Evolutionary conservation across 2,113 vertebrate species (phyloP).

Genomic region (Dicerorhinus sumatrensis): DNA sequence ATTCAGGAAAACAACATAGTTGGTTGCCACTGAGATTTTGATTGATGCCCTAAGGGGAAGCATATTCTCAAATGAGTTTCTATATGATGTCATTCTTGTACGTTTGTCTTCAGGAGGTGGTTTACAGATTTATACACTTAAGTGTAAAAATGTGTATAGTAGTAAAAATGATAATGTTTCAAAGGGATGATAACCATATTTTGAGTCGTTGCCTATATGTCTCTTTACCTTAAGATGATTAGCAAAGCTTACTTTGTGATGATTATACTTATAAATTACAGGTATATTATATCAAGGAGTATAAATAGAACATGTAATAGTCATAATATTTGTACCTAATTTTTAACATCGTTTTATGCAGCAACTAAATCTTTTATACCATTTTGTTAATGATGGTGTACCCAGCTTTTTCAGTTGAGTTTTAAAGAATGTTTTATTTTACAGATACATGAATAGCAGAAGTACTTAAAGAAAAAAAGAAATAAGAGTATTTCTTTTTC

Average conservation of each 20-base stretch:
- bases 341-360: constrained; percentile 2
- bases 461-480: not conserved
- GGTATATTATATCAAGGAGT: not conserved
- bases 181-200: not conserved
- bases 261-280: constrained; percentile 1
- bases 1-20: constrained; percentile 1
- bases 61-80: not conserved
- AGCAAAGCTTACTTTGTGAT: not conserved
- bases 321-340: not conserved
- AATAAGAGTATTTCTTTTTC: constrained; percentile 14
- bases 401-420: not conserved
- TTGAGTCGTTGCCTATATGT: not conserved
- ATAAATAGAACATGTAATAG: not conserved
- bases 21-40: constrained; percentile 22
- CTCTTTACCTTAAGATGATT: not conserved
- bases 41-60: not conserved
- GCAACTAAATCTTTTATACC: not conserved
- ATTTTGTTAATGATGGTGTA: not conserved
- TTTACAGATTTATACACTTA: not conserved
- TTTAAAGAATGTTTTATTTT: constrained; percentile 28
- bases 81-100: not conserved
- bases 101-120: not conserved
- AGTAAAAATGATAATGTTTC: not conserved
- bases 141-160: not conserved
- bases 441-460: constrained; percentile 8